Conservation (phyloP, 2,113 vertebrate genomes). For the Channa argus region DNA sequence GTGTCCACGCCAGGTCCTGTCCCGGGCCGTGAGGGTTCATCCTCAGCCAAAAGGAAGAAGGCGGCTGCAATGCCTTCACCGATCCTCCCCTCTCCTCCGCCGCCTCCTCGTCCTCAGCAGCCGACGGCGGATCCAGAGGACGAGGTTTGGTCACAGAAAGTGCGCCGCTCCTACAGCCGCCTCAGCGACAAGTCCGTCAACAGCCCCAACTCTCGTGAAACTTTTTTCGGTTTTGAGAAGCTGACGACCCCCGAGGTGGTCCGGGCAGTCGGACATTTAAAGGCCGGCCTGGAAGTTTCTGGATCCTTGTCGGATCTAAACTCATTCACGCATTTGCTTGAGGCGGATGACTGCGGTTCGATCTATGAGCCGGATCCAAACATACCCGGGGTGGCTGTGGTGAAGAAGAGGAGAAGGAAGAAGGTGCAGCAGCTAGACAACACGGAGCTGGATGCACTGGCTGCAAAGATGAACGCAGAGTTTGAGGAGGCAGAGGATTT, state of each 20-base stretch:
- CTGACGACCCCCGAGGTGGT: slow-evolving; percentile 77
- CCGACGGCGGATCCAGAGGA: slow-evolving; percentile 53
- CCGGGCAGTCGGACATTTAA: slow-evolving; percentile 39
- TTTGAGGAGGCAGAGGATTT: slow-evolving; percentile 91
- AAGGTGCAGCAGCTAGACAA: slow-evolving; percentile 80
- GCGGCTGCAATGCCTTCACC: slow-evolving; percentile 71
- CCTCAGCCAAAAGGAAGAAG: slow-evolving; percentile 28
- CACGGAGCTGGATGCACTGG: slow-evolving; percentile 86
- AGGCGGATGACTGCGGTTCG: slow-evolving; percentile 46
- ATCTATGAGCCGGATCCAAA: slow-evolving; percentile 72
- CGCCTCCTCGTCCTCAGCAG: slow-evolving; percentile 13
- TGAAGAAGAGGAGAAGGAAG: slow-evolving; percentile 83
- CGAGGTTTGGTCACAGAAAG: slow-evolving; percentile 85
- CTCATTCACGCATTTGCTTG: slow-evolving; percentile 62
- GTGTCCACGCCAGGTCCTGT: slow-evolving; percentile 54
- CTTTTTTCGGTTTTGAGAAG: slow-evolving; percentile 87
- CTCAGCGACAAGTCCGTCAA: slow-evolving; percentile 77
- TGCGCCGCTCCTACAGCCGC: slow-evolving; percentile 90
- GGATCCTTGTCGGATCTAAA: slow-evolving; percentile 32
- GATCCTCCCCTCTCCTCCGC: slow-evolving; percentile 69
- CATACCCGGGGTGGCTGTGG: slow-evolving; percentile 86
- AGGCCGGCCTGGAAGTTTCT: slow-evolving; percentile 31
- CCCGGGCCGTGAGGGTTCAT: not conserved
- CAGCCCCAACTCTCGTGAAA: slow-evolving; percentile 66
- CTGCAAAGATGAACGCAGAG: slow-evolving; percentile 89